Conservation (phyloP, 2,888 invertebrate species). For the Conops quadrifasciatus region DNA sequence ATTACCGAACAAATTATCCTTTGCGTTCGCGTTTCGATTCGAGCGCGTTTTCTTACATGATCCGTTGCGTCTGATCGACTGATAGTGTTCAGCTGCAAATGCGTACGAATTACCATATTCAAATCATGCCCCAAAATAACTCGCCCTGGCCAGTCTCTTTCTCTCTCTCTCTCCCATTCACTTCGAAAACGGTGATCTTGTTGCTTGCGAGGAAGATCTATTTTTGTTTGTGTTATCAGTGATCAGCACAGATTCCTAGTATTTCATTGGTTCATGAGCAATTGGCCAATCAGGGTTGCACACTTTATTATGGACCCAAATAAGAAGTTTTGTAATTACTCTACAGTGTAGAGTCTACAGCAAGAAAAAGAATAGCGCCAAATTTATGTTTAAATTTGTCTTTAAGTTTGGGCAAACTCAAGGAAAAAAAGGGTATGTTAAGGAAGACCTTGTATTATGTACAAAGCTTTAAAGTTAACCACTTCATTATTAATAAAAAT, state of each 20-base stretch:
- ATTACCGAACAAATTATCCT: constrained; percentile 44
- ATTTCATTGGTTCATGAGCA: neutral
- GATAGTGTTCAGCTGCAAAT: constrained; percentile 1
- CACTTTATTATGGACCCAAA: too few relatives aligned
- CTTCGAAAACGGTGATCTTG: neutral
- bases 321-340: too few relatives aligned
- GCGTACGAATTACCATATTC: constrained; percentile 18
- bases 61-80: constrained; percentile 1
- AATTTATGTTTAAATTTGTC: too few relatives aligned
- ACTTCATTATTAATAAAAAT: too few relatives aligned
- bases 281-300: constrained; percentile 14
- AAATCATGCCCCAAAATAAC: constrained; percentile 22
- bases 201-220: neutral
- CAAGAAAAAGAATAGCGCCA: too few relatives aligned
- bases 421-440: too few relatives aligned
- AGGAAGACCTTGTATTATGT: too few relatives aligned
- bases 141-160: neutral
- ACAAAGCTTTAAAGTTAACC: too few relatives aligned
- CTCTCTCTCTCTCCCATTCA: constrained; percentile 6
- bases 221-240: constrained; percentile 22
- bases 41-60: neutral
- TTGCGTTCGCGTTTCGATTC: constrained; percentile 29
- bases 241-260: neutral
- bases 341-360: too few relatives aligned
- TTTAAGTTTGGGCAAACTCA: too few relatives aligned